Evolutionary conservation across 2,888 invertebrate genomes (phyloP).

Genomic region (Parochlus steinenii): DNA sequence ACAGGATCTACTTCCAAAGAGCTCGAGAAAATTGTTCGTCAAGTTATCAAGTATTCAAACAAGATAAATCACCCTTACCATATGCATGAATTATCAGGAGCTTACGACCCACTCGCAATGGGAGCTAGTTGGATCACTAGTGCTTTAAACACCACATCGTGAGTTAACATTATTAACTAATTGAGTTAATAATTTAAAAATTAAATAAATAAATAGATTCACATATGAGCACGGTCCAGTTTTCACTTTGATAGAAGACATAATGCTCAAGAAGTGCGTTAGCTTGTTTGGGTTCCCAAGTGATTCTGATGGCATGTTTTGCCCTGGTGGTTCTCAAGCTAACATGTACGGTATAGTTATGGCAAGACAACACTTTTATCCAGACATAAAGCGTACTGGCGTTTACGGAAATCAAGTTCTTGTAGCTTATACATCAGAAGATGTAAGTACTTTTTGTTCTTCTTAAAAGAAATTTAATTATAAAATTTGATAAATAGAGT

Average conservation of each 20-base stretch:
- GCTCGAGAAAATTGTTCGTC: slow-evolving; percentile 39
- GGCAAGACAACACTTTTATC: slow-evolving; percentile 49
- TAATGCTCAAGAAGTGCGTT: slow-evolving; percentile 40
- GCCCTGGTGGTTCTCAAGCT: slow-evolving; percentile 62
- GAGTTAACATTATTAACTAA: slow-evolving; percentile 17
- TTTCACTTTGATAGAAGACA: slow-evolving; percentile 55
- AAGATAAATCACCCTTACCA: slow-evolving; percentile 61
- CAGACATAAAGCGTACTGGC: slow-evolving; percentile 45
- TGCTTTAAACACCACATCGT: slow-evolving; percentile 67
- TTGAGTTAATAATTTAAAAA: neutral
- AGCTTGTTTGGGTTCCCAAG: slow-evolving; percentile 43
- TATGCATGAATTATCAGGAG: slow-evolving; percentile 64
- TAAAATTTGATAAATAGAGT: slow-evolving; percentile 21
- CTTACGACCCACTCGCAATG: slow-evolving; percentile 54
- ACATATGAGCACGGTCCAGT: slow-evolving; percentile 70
- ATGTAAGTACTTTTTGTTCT: slow-evolving; percentile 32
- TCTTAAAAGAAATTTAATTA: neutral
- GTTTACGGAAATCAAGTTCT: slow-evolving; percentile 42
- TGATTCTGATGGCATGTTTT: slow-evolving; percentile 62
- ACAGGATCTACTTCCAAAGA: slow-evolving; percentile 22
- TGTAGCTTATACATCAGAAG: slow-evolving; percentile 58
- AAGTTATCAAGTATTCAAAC: slow-evolving; percentile 53
- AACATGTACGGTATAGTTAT: slow-evolving; percentile 58
- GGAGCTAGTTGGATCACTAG: slow-evolving; percentile 63
- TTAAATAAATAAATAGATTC: slow-evolving; percentile 16